phyloP scores from a whole-genome alignment of 2,113 vertebrate species.

The Piaya cayana region DNA sequence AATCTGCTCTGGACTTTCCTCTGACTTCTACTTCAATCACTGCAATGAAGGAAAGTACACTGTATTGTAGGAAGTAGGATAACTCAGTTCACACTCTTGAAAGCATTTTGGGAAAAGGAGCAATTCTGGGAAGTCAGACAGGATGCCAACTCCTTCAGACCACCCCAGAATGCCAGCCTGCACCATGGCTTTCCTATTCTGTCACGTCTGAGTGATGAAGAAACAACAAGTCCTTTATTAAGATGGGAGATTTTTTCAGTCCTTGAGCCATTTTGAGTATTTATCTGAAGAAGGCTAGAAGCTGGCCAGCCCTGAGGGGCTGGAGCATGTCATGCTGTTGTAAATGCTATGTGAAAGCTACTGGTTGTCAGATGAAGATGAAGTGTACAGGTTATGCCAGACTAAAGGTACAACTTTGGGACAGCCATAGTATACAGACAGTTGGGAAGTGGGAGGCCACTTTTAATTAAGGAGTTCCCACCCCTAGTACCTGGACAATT shows the following conservation, averaged over 20 bases:
- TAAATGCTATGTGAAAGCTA: not conserved
- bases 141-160: not conserved
- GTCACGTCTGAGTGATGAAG: not conserved
- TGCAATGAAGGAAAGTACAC: not conserved
- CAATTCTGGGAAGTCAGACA: not conserved
- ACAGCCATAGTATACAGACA: not conserved
- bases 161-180: not conserved
- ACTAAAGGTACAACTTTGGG: not conserved
- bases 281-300: not conserved
- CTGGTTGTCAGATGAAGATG: no score
- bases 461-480: not conserved
- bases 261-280: not conserved
- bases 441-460: not conserved
- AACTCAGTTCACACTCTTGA: not conserved
- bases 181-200: not conserved
- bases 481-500: not conserved
- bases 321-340: not conserved
- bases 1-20: not conserved
- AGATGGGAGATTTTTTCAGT: accelerated
- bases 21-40: not conserved
- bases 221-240: not conserved
- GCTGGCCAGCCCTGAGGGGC: not conserved
- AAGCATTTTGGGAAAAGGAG: not conserved
- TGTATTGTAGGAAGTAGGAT: not conserved
- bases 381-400: not conserved